A percentile compares a stretch with the other conserved stretches of the same genome.
Evolutionary conservation across 23 tunicate genomes (phyloP).

Genomic region (Trididemnum clinides): DNA sequence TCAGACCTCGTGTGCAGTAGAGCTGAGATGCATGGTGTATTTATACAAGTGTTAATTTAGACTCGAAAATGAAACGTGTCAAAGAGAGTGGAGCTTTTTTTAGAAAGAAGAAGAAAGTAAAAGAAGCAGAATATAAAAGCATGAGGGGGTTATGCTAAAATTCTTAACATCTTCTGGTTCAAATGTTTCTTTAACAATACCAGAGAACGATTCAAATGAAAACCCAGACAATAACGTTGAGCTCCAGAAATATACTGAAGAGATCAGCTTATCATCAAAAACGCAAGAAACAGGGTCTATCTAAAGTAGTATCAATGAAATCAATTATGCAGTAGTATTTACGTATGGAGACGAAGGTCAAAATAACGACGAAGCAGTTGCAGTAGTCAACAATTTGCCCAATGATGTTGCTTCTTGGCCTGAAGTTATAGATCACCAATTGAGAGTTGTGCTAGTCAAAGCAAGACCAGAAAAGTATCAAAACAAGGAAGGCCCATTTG

Average conservation of each 20-base stretch:
- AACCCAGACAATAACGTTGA: constrained; percentile 52
- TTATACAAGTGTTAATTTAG: constrained; percentile 51
- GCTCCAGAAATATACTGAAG: constrained; percentile 47
- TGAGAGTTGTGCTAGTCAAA: no score
- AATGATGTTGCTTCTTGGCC: no score
- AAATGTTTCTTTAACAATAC: constrained; percentile 48
- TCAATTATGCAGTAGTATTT: constrained; percentile 40
- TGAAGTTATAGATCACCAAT: no score
- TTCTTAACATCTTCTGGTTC: constrained; percentile 51
- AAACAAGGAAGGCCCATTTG: no score
- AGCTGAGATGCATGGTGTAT: no score
- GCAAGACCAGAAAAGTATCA: no score
- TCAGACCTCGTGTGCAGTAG: no score
- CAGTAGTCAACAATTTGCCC: no score
- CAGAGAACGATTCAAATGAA: constrained; percentile 55
- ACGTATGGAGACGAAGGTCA: constrained; percentile 38
- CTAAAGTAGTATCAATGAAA: constrained; percentile 50
- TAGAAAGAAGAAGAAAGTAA: constrained; percentile 43
- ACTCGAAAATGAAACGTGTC: constrained; percentile 54
- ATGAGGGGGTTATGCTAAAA: constrained; percentile 43
- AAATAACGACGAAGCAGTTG: constrained; percentile 48
- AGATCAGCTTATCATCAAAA: constrained; percentile 39
- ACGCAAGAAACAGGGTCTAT: constrained; percentile 50
- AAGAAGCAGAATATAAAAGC: constrained; percentile 49
- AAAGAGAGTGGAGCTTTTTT: no score